These are phyloP conservation scores for Psix sp. DNA, from an alignment of 1,140 invertebrate species.

Conservation along the genomic window DNA sequence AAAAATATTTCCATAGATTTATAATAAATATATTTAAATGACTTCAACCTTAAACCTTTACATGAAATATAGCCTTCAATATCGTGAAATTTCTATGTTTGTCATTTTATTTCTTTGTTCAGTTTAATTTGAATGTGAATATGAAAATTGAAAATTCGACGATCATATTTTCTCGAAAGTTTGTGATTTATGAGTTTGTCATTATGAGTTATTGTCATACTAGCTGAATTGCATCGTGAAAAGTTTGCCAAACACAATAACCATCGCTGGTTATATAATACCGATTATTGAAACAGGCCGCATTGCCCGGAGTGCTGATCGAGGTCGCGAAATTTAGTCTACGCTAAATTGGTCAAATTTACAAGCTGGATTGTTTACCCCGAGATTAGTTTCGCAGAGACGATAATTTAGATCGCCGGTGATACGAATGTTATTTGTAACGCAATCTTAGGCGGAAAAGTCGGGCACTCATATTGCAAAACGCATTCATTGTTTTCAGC, in stretches of 20 bases:
- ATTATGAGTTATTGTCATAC: slow-evolving; percentile 37
- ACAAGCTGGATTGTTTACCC: slow-evolving; percentile 37
- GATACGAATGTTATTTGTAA: slow-evolving; percentile 37
- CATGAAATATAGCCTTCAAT: too few species aligned
- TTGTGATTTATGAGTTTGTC: too few species aligned
- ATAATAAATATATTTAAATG: too few species aligned
- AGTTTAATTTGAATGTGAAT: too few species aligned
- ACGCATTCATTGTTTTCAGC: slow-evolving; percentile 42
- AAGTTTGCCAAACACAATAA: slow-evolving; percentile 49
- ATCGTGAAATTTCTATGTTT: too few species aligned
- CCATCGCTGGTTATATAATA: slow-evolving; percentile 48
- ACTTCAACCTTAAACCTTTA: too few species aligned
- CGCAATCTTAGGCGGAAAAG: slow-evolving; percentile 32
- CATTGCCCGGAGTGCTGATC: too few species aligned
- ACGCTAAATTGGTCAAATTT: slow-evolving; percentile 49
- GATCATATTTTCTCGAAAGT: too few species aligned
- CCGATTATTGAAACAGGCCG: slow-evolving; percentile 35
- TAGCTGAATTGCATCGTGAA: slow-evolving; percentile 39
- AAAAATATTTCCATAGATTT: too few species aligned
- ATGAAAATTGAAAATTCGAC: too few species aligned
- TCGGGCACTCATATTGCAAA: slow-evolving; percentile 34
- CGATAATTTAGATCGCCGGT: slow-evolving; percentile 44
- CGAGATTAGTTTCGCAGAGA: slow-evolving; percentile 30
- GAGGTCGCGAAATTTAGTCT: too few species aligned
- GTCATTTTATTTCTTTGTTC: too few species aligned